Conservation (phyloP, 1,140 invertebrate genomes). For the Dermatophagoides farinae region DNA sequence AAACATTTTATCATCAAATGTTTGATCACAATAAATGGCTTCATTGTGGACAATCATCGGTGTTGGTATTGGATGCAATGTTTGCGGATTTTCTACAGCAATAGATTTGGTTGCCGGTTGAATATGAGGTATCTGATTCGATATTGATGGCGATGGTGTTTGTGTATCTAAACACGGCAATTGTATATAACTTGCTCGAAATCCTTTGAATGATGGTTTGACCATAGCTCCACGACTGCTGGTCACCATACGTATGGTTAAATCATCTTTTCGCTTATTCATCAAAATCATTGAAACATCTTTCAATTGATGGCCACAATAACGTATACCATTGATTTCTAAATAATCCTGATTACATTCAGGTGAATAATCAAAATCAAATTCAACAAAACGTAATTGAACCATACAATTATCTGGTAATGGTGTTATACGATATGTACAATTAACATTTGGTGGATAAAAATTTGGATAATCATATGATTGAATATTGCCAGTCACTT, state of each 20-base stretch:
- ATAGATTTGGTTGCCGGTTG: neutral
- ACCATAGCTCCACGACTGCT: slow-evolving; percentile 9
- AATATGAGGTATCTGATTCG: neutral
- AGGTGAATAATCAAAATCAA: slow-evolving; percentile 15
- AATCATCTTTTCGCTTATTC: slow-evolving; percentile 16
- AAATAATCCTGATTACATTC: slow-evolving; percentile 19
- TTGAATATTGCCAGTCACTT: slow-evolving; percentile 17
- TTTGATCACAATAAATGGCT: slow-evolving; percentile 17
- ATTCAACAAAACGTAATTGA: slow-evolving; percentile 19
- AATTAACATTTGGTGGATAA: slow-evolving; percentile 18
- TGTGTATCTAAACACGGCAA: slow-evolving; percentile 11
- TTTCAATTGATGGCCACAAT: slow-evolving; percentile 20
- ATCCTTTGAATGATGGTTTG: slow-evolving; percentile 16
- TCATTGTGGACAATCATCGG: neutral
- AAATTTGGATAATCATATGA: slow-evolving; percentile 17
- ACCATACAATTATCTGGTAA: slow-evolving; percentile 18
- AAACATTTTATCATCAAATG: slow-evolving; percentile 16
- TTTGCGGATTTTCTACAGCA: neutral
- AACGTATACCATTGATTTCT: slow-evolving; percentile 20
- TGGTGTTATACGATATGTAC: slow-evolving; percentile 17
- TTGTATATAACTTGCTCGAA: slow-evolving; percentile 16
- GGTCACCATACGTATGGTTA: slow-evolving; percentile 16
- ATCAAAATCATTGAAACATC: slow-evolving; percentile 18
- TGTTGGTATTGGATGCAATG: neutral
- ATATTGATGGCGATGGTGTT: neutral